Percentiles rank a stretch among this genome's conserved stretches.
Evolutionary conservation across 1,140 invertebrate species (phyloP).

Genomic region (fruit fly (Drosophila melanogaster)): Release_6_plus_ISO1_MT NT_033779.5:5999001-5999500

Average conservation of each 20-base stretch:
- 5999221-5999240: slow-evolving; percentile 58
- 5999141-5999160: slow-evolving; percentile 41
- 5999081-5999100: slow-evolving; percentile 39
- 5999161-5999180: slow-evolving; percentile 42
- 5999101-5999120: slow-evolving; percentile 28
- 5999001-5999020: slow-evolving; percentile 54
- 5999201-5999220: slow-evolving; percentile 63
- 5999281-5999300: slow-evolving; percentile 72
- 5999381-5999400: slow-evolving; percentile 50
- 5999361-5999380: slow-evolving; percentile 53
- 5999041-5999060: slow-evolving; percentile 67
- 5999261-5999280: slow-evolving; percentile 26
- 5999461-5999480: slow-evolving; percentile 6
- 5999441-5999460: slow-evolving; percentile 52
- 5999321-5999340: slow-evolving; percentile 51
- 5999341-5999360: slow-evolving; percentile 34
- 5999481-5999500: not conserved
- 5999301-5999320: slow-evolving; percentile 60
- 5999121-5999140: slow-evolving; percentile 23
- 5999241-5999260: slow-evolving; percentile 30
- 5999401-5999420: slow-evolving; percentile 67
- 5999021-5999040: slow-evolving; percentile 66
- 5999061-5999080: slow-evolving; percentile 73
- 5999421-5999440: slow-evolving; percentile 62
- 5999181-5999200: slow-evolving; percentile 79